These are phyloP conservation scores for Bombus waltoni DNA, from an alignment of 1,140 invertebrate genomes.

Conservation along the genomic window DNA sequence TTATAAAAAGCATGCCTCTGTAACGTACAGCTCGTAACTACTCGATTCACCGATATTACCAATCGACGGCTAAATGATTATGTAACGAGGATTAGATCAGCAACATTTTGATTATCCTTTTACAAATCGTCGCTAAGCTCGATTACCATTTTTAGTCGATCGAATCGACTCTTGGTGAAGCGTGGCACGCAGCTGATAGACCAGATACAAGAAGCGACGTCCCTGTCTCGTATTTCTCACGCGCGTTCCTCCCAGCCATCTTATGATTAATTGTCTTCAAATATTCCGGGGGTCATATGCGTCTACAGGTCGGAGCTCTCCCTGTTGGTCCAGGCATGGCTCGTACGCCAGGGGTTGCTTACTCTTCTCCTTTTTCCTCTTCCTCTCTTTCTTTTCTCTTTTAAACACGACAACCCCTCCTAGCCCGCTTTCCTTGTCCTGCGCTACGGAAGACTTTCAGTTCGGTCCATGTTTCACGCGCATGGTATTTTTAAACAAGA, in stretches of 20 bases:
- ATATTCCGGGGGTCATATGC: conserved; percentile 56
- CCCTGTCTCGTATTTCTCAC: conserved; percentile 78
- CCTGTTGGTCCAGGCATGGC: conserved; percentile 34
- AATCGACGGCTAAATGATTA: neutral
- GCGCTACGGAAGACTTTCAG: conserved; percentile 65
- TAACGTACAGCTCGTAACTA: neutral
- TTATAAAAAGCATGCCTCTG: neutral
- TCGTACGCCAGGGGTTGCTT: conserved; percentile 61
- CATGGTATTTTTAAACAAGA: conserved; percentile 69
- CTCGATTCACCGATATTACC: neutral
- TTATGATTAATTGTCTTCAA: conserved; percentile 77
- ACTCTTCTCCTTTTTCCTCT: conserved; percentile 19
- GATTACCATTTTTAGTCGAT: neutral
- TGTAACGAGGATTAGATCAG: neutral
- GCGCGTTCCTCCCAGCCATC: conserved; percentile 70
- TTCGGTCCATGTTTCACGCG: conserved; percentile 72
- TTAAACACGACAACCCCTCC: conserved; percentile 57
- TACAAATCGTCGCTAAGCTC: neutral
- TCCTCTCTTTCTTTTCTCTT: conserved; percentile 45
- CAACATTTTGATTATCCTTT: neutral
- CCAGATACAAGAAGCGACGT: conserved; percentile 68
- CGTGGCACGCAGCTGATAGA: conserved; percentile 42
- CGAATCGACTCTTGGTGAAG: neutral
- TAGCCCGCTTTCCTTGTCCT: conserved; percentile 34
- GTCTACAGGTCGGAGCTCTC: conserved; percentile 44